These are phyloP conservation scores for human (Homo sapiens) DNA, from an alignment of 2,113 vertebrate species.

Conservation along the genomic window DNA sequence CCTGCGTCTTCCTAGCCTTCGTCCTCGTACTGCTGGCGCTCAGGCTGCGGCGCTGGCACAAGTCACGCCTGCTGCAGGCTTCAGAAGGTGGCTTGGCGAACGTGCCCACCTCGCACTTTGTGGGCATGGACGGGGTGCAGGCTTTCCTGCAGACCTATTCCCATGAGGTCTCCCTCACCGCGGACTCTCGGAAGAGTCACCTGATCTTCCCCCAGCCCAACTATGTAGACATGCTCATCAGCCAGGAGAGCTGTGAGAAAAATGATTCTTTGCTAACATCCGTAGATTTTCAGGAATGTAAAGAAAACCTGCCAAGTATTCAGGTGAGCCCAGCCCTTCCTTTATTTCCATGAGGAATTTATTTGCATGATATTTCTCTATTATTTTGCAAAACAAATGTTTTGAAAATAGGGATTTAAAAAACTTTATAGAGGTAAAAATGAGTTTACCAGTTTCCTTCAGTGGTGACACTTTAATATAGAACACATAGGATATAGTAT, in stretches of 20 bases:
- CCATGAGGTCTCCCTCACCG: constrained; percentile 69
- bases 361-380: background rate
- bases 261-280: constrained; percentile 56
- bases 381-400: background rate
- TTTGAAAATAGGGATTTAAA: background rate
- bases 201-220: constrained; percentile 65
- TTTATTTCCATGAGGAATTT: background rate
- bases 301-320: constrained; percentile 27
- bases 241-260: constrained; percentile 57
- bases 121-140: constrained; percentile 69
- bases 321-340: constrained; percentile 69
- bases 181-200: constrained; percentile 72
- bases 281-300: constrained; percentile 61
- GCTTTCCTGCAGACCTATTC: constrained; percentile 78
- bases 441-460: background rate
- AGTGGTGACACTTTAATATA: background rate
- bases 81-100: background rate
- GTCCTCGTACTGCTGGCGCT: constrained; percentile 57
- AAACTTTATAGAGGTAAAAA: background rate
- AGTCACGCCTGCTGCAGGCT: background rate
- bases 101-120: constrained; percentile 60
- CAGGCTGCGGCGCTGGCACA: constrained; percentile 58
- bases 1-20: constrained; percentile 73
- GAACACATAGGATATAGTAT: background rate
- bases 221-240: constrained; percentile 70